phyloP scores from a whole-genome alignment of 2,113 vertebrate genomes.

The Alaudala cheleensis region DNA sequence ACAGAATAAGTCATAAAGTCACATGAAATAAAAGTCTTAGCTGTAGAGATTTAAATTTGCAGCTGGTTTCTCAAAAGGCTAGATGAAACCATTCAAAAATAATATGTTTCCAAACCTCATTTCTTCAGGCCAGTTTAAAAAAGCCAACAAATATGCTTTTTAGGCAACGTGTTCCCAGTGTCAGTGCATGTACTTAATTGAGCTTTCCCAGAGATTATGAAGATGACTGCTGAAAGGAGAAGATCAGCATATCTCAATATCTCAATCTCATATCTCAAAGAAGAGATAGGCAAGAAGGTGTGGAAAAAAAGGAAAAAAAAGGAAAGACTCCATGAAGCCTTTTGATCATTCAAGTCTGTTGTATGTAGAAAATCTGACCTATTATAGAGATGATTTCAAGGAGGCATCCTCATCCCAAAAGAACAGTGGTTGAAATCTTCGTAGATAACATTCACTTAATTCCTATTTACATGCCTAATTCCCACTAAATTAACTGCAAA shows the following conservation, averaged over 20 bases:
- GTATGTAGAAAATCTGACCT: not conserved
- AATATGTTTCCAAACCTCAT: not conserved
- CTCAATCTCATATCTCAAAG: too few relatives aligned
- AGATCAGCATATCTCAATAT: not conserved
- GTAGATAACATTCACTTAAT: not conserved
- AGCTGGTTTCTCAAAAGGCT: not conserved
- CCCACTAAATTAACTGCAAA: not conserved
- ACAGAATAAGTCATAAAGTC: not conserved
- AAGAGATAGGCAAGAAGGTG: not conserved
- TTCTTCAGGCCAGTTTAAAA: not conserved
- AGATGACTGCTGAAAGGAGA: not conserved
- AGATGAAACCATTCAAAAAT: not conserved
- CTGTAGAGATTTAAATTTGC: not conserved
- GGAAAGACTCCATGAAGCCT: not conserved
- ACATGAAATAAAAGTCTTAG: not conserved
- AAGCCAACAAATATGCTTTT: not conserved
- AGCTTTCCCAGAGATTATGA: not conserved
- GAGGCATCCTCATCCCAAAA: not conserved
- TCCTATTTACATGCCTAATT: not conserved
- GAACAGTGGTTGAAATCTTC: not conserved
- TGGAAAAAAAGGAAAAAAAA: not conserved
- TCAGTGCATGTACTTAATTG: not conserved
- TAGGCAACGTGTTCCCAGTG: not conserved
- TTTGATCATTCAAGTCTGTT: not conserved
- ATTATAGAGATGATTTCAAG: not conserved